These are phyloP conservation scores for Eubasilissa splendida DNA, from an alignment of 2,888 invertebrate species.

Conservation along the genomic window DNA sequence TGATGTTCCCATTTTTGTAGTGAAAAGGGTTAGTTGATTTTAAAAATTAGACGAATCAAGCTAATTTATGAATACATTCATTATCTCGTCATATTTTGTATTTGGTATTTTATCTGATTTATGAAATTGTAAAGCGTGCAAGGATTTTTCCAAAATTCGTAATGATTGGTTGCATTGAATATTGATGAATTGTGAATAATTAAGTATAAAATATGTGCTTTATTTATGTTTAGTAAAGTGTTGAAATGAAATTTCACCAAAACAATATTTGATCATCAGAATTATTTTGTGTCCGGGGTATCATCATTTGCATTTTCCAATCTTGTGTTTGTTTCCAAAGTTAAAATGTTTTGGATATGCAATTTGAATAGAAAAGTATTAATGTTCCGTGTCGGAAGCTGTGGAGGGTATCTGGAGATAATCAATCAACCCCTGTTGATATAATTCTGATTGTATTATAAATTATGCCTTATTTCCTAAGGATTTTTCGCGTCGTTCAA, in stretches of 20 bases:
- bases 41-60: conserved; percentile 7
- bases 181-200: conserved; percentile 4
- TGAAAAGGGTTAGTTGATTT: conserved; percentile 9
- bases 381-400: neutral
- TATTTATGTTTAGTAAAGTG: conserved; percentile 25
- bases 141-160: conserved; percentile 2
- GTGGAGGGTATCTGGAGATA: neutral
- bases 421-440: conserved; percentile 3
- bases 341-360: neutral
- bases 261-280: too few relatives aligned
- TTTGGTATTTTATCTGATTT: neutral
- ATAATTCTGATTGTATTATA: conserved; percentile 13
- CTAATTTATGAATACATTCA: neutral
- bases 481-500: conserved; percentile 2
- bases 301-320: neutral
- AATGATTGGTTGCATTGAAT: neutral
- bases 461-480: conserved; percentile 4
- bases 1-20: conserved; percentile 4
- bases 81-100: conserved; percentile 2
- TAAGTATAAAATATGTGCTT: conserved; percentile 16
- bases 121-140: conserved; percentile 1
- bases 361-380: neutral
- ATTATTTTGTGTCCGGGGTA: too few relatives aligned
- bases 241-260: conserved; percentile 22
- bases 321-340: neutral